A percentile compares a stretch with the other conserved stretches of the same genome.
These are phyloP conservation scores for Periophthalmus magnuspinnatus DNA, from an alignment of 2,797 vertebrate species.

Conservation along the genomic window DNA sequence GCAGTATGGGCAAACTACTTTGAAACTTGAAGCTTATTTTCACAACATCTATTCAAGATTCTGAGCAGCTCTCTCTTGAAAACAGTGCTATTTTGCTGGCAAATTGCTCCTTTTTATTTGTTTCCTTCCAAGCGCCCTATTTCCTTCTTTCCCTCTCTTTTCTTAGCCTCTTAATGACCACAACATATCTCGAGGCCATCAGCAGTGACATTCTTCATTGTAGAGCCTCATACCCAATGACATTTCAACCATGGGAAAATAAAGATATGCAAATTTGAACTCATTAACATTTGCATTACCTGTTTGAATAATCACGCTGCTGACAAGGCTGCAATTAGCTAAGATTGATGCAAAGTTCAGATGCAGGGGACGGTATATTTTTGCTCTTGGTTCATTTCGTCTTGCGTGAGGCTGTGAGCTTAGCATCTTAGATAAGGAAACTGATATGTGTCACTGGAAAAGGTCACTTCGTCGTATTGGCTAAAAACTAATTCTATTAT, in stretches of 20 bases:
- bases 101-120: constrained; percentile 22
- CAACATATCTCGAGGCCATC: constrained; percentile 92
- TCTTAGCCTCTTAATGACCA: constrained; percentile 87
- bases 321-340: constrained; percentile 98
- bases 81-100: not conserved
- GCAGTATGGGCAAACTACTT: not conserved
- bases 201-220: constrained; percentile 94
- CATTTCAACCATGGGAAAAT: constrained; percentile 98
- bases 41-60: not conserved
- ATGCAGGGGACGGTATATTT: constrained; percentile 79
- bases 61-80: constrained; percentile 4
- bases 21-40: not conserved
- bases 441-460: constrained; percentile 65
- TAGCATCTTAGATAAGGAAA: constrained; percentile 51
- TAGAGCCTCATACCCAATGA: constrained; percentile 96
- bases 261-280: constrained; percentile 98
- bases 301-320: constrained; percentile 96
- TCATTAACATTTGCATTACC: constrained; percentile 99
- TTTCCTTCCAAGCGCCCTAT: constrained; percentile 28
- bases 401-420: constrained; percentile 23
- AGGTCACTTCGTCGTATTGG: constrained; percentile 50
- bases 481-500: not conserved
- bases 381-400: constrained; percentile 64
- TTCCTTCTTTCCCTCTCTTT: constrained; percentile 58
- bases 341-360: constrained; percentile 99